Conservation (phyloP, 64 coral and sea anemone species). For the Trachythela sp. region DNA sequence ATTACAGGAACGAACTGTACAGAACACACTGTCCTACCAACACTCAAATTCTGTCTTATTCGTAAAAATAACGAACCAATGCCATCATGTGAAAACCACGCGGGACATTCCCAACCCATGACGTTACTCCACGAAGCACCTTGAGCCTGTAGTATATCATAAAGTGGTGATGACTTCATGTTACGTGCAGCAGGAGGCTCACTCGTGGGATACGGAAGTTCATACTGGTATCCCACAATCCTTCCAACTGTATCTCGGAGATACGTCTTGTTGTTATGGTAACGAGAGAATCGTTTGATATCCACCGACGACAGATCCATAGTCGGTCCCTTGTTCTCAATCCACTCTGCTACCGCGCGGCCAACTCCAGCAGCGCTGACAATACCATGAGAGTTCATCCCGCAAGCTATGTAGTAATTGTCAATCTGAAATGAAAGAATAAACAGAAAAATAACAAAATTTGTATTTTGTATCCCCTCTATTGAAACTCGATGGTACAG, state of each 20-base stretch:
- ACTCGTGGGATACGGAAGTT: slow-evolving; percentile 58
- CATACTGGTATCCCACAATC: slow-evolving; percentile 43
- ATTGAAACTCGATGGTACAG: neutral
- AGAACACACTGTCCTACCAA: neutral
- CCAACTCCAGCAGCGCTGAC: slow-evolving; percentile 70
- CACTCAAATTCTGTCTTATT: too few relatives aligned
- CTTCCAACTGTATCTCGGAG: slow-evolving; percentile 64
- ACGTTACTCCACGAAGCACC: slow-evolving; percentile 78
- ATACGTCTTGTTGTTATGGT: slow-evolving; percentile 73
- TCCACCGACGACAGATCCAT: slow-evolving; percentile 82
- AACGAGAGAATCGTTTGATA: slow-evolving; percentile 68
- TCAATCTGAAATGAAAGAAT: slow-evolving; percentile 51
- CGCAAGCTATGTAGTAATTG: slow-evolving; percentile 82
- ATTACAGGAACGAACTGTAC: neutral
- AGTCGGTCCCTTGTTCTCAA: slow-evolving; percentile 67
- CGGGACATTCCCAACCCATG: slow-evolving; percentile 92
- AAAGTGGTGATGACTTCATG: slow-evolving; percentile 71
- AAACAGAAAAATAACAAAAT: neutral
- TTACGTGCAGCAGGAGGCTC: slow-evolving; percentile 54
- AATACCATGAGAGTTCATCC: slow-evolving; percentile 78
- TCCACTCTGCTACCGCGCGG: slow-evolving; percentile 79
- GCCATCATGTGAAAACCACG: slow-evolving; percentile 54
- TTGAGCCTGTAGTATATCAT: slow-evolving; percentile 46
- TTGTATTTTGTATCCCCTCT: neutral
- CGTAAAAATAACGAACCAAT: too few relatives aligned